Base-by-base conservation (phyloP, 2,113 vertebrate species). In the Gallinago media region DNA sequence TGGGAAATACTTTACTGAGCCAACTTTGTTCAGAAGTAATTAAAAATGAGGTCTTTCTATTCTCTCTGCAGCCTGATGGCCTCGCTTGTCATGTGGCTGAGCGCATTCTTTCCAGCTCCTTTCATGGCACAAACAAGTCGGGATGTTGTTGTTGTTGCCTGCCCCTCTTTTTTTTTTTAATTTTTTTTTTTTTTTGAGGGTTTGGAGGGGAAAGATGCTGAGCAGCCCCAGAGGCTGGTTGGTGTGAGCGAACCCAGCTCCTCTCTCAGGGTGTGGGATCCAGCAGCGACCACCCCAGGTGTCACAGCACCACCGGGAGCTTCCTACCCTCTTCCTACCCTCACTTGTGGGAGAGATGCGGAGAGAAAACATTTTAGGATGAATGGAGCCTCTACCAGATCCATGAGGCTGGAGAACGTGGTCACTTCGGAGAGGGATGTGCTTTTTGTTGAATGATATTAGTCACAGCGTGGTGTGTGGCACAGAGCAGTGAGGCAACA, bases 61-160 rank as follows among this genome's bases (percentile, higher is more conserved):
- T 96, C 96, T 96, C 92, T 89, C 22, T 11, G 63, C 85, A 89
- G 92, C 91, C 79, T 9, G 23, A 86, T 94, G 96, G 85, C 96
- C 95, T 93, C 9, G 65, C 88, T 63, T 96, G 96, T 95, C 94
- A 67, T 97, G 96, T 96, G 95, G 96, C 71, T 34, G 2, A 22
- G 80, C 6, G 21, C 94, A 96, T 96, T 97, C 94, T 96, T 96
- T 97, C 95, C 96, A 94, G 72, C 91, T 93, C 88, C 85, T 95
- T 96, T 97, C 94, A 95, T 58, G 76, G 85, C 90, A 93, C 94
- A 95, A 49, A 95, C 83, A 78, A 79, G 56, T 92, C 36, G 46
- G 76, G 95, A 80, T 75, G 90, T 85, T 95, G 50, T 21, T 95
- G 50, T 21, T 85, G 20, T 3, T 44, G 15, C 89, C 72, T 7